These are phyloP conservation scores for Pogona vitticeps DNA, from an alignment of 2,113 vertebrate genomes.

Conservation along the genomic window DNA sequence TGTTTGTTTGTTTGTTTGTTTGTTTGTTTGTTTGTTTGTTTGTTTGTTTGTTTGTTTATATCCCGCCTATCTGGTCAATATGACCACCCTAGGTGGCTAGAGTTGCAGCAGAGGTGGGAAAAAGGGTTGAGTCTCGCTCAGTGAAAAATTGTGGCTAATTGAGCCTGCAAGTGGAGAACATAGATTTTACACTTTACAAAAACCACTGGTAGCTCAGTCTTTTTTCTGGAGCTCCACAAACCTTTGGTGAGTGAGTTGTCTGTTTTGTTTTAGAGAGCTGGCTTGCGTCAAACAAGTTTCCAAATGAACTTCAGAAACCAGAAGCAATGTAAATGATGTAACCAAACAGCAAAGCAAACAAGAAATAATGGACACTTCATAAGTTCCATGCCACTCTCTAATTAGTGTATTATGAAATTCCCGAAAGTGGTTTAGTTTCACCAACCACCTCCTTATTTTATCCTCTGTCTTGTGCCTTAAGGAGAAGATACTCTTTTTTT, in stretches of 20 bases:
- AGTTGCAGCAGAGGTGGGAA: too few relatives aligned
- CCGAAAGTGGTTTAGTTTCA: constrained; percentile 48
- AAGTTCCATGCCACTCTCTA: constrained; percentile 7
- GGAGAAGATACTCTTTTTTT: constrained; percentile 31
- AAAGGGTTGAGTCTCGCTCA: not conserved
- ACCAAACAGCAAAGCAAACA: not conserved
- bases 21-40: too few relatives aligned
- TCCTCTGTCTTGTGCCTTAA: constrained; percentile 31
- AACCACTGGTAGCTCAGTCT: not conserved
- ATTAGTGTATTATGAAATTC: constrained; percentile 41
- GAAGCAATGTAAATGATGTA: constrained; percentile 31
- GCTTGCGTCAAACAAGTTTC: not conserved
- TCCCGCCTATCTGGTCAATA: too few relatives aligned
- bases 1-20: too few relatives aligned
- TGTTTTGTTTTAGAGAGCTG: not conserved
- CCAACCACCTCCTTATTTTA: constrained; percentile 40
- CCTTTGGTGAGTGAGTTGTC: not conserved
- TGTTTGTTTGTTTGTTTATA: too few relatives aligned
- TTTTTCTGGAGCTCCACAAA: not conserved
- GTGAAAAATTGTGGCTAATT: not conserved
- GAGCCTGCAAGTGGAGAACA: not conserved
- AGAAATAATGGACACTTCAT: constrained; percentile 1
- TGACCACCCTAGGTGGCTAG: too few relatives aligned
- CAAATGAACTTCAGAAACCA: constrained; percentile 18
- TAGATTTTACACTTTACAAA: not conserved